These are phyloP conservation scores for Xiphophorus hellerii DNA, from an alignment of 2,113 vertebrate species.

Conservation along the genomic window DNA sequence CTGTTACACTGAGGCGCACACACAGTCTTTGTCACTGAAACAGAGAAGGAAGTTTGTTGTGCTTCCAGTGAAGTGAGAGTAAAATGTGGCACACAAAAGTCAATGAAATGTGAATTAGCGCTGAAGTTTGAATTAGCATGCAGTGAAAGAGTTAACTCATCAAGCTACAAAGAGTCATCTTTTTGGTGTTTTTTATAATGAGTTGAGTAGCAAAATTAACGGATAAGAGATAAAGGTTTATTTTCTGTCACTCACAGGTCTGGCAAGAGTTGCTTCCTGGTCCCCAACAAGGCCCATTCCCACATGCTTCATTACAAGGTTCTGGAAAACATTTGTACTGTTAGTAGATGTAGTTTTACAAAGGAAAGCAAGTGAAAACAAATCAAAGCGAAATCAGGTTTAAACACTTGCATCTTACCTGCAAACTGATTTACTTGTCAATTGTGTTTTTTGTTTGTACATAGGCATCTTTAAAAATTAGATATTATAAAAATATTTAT, in stretches of 20 bases:
- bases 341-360: slow-evolving; percentile 10
- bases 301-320: slow-evolving; percentile 75
- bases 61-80: not conserved
- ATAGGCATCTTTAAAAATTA: not conserved
- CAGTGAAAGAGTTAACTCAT: not conserved
- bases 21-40: slow-evolving; percentile 90
- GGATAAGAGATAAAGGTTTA: not conserved
- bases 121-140: not conserved
- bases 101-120: too few relatives aligned
- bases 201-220: not conserved
- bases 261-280: slow-evolving; percentile 83
- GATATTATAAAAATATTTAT: not conserved
- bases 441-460: not conserved
- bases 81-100: not conserved
- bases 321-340: slow-evolving; percentile 41
- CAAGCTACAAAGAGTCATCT: not conserved
- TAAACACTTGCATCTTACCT: not conserved
- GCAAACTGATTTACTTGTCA: not conserved
- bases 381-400: not conserved
- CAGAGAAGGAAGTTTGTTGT: not conserved
- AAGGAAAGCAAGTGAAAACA: not conserved
- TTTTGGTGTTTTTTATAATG: not conserved
- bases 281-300: slow-evolving; percentile 82
- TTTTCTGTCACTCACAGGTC: slow-evolving; percentile 79
- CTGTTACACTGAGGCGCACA: slow-evolving; percentile 92